Percentiles rank a stretch among this genome's conserved stretches.
These are phyloP conservation scores for Phataginus tetradactyla DNA, from an alignment of 2,797 vertebrate species.

Conservation along the genomic window DNA sequence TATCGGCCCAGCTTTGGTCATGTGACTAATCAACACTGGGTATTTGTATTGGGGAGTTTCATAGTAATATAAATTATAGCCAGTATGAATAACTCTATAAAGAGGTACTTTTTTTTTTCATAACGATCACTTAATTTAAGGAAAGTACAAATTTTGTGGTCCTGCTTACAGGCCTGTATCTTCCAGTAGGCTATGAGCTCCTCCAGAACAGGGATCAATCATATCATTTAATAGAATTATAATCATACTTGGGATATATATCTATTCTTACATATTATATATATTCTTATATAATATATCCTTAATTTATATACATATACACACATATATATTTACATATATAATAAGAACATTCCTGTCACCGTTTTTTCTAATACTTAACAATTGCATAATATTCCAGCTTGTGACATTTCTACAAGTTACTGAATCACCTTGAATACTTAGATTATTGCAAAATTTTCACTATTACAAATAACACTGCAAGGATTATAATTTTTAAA, in stretches of 20 bases:
- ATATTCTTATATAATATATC: not conserved
- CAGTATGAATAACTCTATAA: not conserved
- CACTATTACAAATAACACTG: not conserved
- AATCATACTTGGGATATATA: not conserved
- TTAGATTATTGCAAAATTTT: conserved; percentile 1
- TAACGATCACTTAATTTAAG: conserved; percentile 25
- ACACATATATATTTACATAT: not conserved
- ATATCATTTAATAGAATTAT: conserved; percentile 3
- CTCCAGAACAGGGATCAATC: not conserved
- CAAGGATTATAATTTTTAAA: not conserved
- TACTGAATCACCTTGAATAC: conserved; percentile 8
- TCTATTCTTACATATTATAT: not conserved
- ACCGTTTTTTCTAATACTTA: not conserved
- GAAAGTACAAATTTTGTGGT: conserved; percentile 1
- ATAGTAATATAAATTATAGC: conserved; percentile 20
- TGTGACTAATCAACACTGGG: not conserved
- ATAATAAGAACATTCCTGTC: not conserved
- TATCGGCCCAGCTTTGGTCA: not conserved
- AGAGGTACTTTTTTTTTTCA: not conserved
- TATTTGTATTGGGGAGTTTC: not conserved
- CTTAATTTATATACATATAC: not conserved
- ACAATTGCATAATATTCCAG: not conserved
- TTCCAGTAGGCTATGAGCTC: not conserved
- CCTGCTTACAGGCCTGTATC: not conserved
- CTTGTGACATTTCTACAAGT: not conserved